Percentiles rank a stretch among this genome's conserved stretches.
phyloP scores from a whole-genome alignment of 2,797 vertebrate species.

The Pterois miles region DNA sequence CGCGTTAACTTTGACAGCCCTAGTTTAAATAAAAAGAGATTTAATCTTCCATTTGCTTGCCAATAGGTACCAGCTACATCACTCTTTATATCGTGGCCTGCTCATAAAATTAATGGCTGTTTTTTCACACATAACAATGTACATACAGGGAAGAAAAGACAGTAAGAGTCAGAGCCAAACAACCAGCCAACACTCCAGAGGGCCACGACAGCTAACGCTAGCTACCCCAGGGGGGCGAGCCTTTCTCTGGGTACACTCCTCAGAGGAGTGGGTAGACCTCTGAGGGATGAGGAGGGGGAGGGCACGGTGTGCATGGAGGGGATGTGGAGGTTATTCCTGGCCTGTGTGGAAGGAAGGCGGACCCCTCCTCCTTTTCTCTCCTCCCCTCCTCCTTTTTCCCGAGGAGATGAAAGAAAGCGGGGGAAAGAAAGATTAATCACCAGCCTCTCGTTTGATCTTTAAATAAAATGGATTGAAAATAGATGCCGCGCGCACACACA shows the following conservation, averaged over 20 bases:
- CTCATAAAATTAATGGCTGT: conserved; percentile 14
- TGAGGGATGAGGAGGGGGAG: conserved; percentile 37
- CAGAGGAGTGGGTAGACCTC: conserved; percentile 57
- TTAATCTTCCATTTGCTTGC: conserved; percentile 23
- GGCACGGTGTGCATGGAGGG: conserved; percentile 13
- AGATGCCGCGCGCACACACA: conserved; percentile 50
- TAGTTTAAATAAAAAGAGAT: conserved; percentile 15
- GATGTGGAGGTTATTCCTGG: conserved; percentile 74
- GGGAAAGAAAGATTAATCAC: conserved; percentile 84
- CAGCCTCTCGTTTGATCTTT: conserved; percentile 85
- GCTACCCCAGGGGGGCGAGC: conserved; percentile 31
- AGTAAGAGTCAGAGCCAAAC: conserved; percentile 27
- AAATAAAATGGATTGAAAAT: conserved; percentile 84
- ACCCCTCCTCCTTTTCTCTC: conserved; percentile 60
- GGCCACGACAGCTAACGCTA: conserved; percentile 21
- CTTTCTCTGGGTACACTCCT: conserved; percentile 43
- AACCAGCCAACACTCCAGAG: conserved; percentile 31
- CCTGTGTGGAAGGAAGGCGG: conserved; percentile 52
- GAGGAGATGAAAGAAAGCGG: conserved; percentile 81
- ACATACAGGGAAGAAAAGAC: conserved; percentile 25
- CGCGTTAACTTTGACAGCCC: no score
- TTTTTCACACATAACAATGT: conserved; percentile 40
- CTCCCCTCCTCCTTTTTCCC: conserved; percentile 58
- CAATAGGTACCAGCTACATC: conserved; percentile 9
- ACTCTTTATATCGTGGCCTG: conserved; percentile 18